A percentile compares a stretch with the other conserved stretches of the same genome.
phyloP scores from a whole-genome alignment of 1,140 invertebrate species.

The Caerostris darwini region DNA sequence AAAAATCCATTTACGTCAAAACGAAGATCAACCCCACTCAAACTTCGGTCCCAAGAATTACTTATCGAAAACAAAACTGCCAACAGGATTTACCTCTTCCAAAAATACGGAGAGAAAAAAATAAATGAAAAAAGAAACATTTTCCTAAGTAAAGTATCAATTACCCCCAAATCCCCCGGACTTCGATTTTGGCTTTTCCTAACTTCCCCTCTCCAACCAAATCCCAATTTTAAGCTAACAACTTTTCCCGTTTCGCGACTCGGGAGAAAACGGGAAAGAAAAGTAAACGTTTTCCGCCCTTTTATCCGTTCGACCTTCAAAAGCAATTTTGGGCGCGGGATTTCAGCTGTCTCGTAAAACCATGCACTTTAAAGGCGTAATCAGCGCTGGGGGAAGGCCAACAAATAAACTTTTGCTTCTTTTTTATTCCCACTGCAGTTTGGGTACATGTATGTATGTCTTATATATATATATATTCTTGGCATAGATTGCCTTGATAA shows the following conservation, averaged over 20 bases:
- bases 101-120: background rate
- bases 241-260: conserved; percentile 19
- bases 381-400: conserved; percentile 21
- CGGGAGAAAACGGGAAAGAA: background rate
- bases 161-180: conserved; percentile 2
- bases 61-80: conserved; percentile 4
- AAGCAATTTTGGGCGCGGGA: conserved; percentile 30
- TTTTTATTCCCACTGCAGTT: background rate
- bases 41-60: background rate
- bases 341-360: conserved; percentile 55
- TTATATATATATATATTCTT: background rate
- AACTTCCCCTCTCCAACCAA: background rate
- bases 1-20: background rate
- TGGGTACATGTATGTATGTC: background rate
- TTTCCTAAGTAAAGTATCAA: conserved; percentile 46
- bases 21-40: background rate
- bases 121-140: background rate
- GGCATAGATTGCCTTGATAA: background rate
- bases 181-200: background rate
- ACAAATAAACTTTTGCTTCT: background rate
- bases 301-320: conserved; percentile 3
- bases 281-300: conserved; percentile 3
- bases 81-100: background rate
- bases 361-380: conserved; percentile 65
- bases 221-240: conserved; percentile 42